These are phyloP conservation scores for Syngnathus typhle DNA, from an alignment of 2,113 vertebrate genomes.

Conservation along the genomic window DNA sequence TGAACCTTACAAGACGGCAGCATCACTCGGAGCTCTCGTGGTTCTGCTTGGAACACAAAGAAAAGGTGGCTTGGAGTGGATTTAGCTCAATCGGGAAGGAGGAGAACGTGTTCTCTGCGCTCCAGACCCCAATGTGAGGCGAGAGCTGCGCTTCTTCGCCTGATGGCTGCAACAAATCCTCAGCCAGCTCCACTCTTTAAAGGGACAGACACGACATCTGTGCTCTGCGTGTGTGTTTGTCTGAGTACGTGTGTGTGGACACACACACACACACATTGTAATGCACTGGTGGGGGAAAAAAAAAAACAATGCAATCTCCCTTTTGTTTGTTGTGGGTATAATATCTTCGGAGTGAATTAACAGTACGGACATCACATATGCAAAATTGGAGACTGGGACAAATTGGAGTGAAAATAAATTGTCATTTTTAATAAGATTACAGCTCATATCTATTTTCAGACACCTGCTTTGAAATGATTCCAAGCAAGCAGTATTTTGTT, in stretches of 20 bases:
- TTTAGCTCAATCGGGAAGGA: conserved; percentile 33
- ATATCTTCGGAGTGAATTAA: neutral
- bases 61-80: conserved; percentile 15
- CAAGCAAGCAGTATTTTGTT: neutral
- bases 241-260: neutral
- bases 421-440: neutral
- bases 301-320: neutral
- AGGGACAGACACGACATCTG: conserved; percentile 53
- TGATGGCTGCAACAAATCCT: conserved; percentile 44
- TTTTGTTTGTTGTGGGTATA: conserved; percentile 1
- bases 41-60: conserved; percentile 1
- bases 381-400: neutral
- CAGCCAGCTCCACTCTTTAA: conserved; percentile 55
- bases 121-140: conserved; percentile 28
- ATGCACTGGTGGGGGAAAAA: neutral
- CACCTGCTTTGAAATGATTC: neutral
- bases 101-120: conserved; percentile 11
- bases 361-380: neutral
- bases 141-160: conserved; percentile 40
- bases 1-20: conserved; percentile 43
- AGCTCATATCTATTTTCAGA: neutral
- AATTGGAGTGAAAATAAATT: neutral
- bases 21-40: conserved; percentile 43
- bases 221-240: neutral
- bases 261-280: neutral